Base-by-base conservation (phyloP, 2,797 vertebrate species). In the Microctenopoma steveboyesi region DNA sequence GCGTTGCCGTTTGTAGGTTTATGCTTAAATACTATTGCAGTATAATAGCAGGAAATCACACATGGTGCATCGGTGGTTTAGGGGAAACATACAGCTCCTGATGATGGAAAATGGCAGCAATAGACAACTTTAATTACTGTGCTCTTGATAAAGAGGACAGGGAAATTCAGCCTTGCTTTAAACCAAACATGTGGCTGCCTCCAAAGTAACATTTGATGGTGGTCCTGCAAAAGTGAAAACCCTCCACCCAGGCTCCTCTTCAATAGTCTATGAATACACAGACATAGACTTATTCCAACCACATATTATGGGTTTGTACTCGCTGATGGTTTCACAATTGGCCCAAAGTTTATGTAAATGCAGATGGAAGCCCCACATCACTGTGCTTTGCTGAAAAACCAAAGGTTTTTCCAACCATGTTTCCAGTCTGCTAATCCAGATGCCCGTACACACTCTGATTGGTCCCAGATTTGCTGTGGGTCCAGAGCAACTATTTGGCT, bases 261-360 rank as follows among this genome's bases (percentile, higher is more conserved):
- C 76, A 78, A 76, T 50, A 83, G 81, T 74, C 89, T 88, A 89
- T 91, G 87, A 92, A 92, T 91, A 91, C 84, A 84, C 81, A 62
- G 67, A 72, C 84, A 72, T 54, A 53, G 85, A 69, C 88, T 79
- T 71, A 40, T 64, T 81, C 74, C 55, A 15, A 85, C 90, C 88
- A 74, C 86, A 88, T 85, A 91, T 89, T 86, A 85, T 91, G 83
- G 90, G 86, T 84, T 91, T 75, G 74, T 74, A 72, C 85, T 90
- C 66, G 86, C 85, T 81, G 86, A 91, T 81, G 84, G 81, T 86
- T 92, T 91, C 88, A 88, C 83, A 86, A 85, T 88, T 87, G 79
- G 82, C 81, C 78, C 74, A 74, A 79, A 55, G 81, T 88, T 89
- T 82, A 87, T 88, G 81, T 84, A 85, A 85, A 90, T 87, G 90